A percentile compares a stretch with the other conserved stretches of the same genome.
phyloP scores from a whole-genome alignment of 1,140 invertebrate genomes.

The Diorhabda carinulata region DNA sequence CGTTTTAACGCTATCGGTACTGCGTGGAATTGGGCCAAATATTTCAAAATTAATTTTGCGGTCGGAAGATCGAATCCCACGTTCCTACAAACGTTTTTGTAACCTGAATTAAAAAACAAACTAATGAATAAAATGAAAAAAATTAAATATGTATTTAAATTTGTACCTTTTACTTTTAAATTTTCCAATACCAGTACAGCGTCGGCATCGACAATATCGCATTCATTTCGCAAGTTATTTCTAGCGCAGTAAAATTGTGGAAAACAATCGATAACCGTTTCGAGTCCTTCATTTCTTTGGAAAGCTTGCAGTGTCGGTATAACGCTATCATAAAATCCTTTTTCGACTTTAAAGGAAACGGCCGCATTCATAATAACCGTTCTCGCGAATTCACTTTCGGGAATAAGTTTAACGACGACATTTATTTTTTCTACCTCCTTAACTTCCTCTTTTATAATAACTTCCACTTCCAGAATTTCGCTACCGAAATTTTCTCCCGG shows the following conservation, averaged over 20 bases:
- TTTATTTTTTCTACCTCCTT: conserved; percentile 45
- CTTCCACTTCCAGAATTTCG: conserved; percentile 49
- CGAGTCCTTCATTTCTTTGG: conserved; percentile 47
- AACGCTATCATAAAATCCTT: conserved; percentile 51
- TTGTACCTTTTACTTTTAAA: conserved; percentile 44
- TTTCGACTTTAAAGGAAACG: conserved; percentile 54
- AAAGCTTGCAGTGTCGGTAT: conserved; percentile 49
- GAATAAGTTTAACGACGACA: conserved; percentile 53
- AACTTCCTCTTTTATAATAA: conserved; percentile 26
- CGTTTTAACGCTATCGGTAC: too few species aligned
- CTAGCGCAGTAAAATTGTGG: conserved; percentile 52
- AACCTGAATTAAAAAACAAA: background rate
- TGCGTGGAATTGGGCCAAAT: too few species aligned
- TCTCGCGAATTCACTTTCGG: conserved; percentile 50
- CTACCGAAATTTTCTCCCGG: conserved; percentile 60
- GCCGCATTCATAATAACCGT: conserved; percentile 53
- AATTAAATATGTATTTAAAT: background rate
- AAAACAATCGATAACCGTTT: conserved; percentile 46
- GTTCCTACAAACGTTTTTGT: too few species aligned
- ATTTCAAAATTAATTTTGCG: too few species aligned
- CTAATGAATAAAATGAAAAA: background rate
- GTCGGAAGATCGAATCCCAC: too few species aligned
- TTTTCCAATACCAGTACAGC: conserved; percentile 56
- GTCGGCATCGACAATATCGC: conserved; percentile 49
- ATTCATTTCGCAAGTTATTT: conserved; percentile 44